These are phyloP conservation scores for Garra rufa DNA, from an alignment of 2,113 vertebrate species.

Conservation along the genomic window DNA sequence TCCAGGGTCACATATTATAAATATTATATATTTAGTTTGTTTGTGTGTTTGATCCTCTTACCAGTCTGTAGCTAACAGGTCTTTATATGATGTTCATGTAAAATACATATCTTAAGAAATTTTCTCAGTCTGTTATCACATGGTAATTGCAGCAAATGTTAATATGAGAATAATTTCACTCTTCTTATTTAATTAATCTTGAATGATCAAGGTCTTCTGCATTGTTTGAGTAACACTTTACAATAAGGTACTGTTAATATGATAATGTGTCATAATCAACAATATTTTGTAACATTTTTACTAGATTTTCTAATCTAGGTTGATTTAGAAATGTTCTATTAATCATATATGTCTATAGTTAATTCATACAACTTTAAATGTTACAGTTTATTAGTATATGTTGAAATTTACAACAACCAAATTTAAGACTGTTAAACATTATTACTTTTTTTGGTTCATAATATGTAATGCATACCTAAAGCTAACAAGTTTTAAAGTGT, in stretches of 20 bases:
- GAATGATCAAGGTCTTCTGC: not conserved
- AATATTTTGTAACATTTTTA: not conserved
- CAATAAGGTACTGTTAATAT: not conserved
- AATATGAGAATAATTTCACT: not conserved
- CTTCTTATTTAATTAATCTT: not conserved
- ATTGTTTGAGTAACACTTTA: not conserved
- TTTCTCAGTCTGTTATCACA: not conserved
- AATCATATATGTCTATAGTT: no score
- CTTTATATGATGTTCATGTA: no score
- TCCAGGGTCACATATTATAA: not conserved
- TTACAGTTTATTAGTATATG: not conserved
- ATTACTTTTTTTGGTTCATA: not conserved
- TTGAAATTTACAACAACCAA: not conserved
- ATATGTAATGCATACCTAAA: no score
- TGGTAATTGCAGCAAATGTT: not conserved
- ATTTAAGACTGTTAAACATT: not conserved
- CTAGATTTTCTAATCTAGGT: not conserved
- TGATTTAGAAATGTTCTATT: not conserved
- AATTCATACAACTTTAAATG: not conserved
- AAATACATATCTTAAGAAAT: no score
- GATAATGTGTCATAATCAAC: not conserved
- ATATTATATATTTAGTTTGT: not conserved
- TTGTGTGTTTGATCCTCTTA: not conserved
- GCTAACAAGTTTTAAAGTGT: not conserved
- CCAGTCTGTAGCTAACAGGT: not conserved